Conservation (phyloP, 2,888 invertebrate species). For the Dascillus cervinus region DNA sequence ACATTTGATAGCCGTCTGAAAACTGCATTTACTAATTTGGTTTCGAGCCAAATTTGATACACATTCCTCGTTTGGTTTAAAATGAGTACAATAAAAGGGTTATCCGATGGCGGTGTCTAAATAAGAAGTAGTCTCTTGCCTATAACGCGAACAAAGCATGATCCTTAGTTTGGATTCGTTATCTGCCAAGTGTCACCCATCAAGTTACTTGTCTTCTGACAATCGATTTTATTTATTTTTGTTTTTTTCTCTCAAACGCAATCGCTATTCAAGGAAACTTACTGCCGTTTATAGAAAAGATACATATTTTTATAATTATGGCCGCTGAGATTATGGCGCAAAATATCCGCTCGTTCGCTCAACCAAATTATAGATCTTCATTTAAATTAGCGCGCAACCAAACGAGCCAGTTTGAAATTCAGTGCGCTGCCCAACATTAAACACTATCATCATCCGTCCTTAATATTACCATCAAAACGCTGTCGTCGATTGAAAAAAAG, state of each 20-base stretch:
- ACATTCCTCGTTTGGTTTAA: constrained; percentile 37
- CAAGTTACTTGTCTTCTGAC: constrained; percentile 21
- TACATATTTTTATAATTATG: constrained; percentile 16
- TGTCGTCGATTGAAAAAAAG: no score
- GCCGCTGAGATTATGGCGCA: no score
- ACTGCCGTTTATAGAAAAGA: constrained; percentile 19
- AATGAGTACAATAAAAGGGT: constrained; percentile 37
- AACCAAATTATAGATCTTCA: no score
- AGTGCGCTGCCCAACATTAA: no score
- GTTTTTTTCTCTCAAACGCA: constrained; percentile 14
- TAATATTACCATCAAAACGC: neutral
- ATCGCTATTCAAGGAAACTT: constrained; percentile 22
- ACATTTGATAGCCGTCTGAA: constrained; percentile 39
- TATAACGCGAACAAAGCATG: constrained; percentile 20
- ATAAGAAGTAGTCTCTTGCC: constrained; percentile 24
- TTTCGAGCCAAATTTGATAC: constrained; percentile 42
- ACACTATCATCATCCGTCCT: neutral
- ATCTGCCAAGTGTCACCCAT: constrained; percentile 20
- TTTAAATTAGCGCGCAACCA: no score
- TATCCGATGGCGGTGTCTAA: constrained; percentile 27
- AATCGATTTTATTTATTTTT: constrained; percentile 18
- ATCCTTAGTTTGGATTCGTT: constrained; percentile 21
- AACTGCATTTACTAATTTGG: constrained; percentile 42
- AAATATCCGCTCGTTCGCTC: no score
- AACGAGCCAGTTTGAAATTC: no score